Base-by-base conservation (phyloP, 2,797 vertebrate genomes). In the Myotis daubentonii region DNA sequence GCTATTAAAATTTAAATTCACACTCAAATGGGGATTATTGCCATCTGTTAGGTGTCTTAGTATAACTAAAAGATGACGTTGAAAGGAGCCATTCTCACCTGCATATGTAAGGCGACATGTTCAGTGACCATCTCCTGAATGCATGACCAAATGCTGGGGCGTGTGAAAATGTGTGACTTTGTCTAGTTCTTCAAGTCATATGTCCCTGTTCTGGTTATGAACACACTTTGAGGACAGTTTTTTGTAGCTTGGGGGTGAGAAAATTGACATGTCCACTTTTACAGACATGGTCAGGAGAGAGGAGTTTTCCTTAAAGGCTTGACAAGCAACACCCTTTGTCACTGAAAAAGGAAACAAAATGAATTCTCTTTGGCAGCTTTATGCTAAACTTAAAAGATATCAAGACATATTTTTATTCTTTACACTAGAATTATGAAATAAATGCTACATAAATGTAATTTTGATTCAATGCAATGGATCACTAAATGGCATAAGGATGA, bases 391-490 rank as follows among this genome's bases (percentile, higher is more conserved):
- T 23, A 87, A 51, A 95, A 88, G 44, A 57, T 91, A 91, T 51
- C 36, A 87, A 84, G 53, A 72, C 23, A 75, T 3, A 7, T 47
- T 68, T 91, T 76, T 30, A 33, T 88, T n/a, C 19, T 91, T 62
- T 86, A 70, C 66, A 57, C 2, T 44, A 36, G 88, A 94, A 82
- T 82, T 86, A 87, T 90, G 5, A 92, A 89, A 71, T 92, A 87
- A 94, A 83, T 89, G 49, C 41, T 91, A 60, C n/a, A 33, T 55
- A 84, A 68, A 51, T 82, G 22, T 22, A 90, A 71, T 94, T 57
- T 8, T 10, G 93, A 93, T 93, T 79, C 19, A 90, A n/a, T 47
- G 25, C 51, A 96, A 90, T 65, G n/a, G 17, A 68, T 93, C 74
- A 87, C 23, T 44, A 87, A 86, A 23, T 66, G 71, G 28, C 15